Evolutionary conservation across 2,888 invertebrate genomes (phyloP), one percentile per base, ranked within the genome.

Genomic region (Blastobasis lacticolella): DNA sequence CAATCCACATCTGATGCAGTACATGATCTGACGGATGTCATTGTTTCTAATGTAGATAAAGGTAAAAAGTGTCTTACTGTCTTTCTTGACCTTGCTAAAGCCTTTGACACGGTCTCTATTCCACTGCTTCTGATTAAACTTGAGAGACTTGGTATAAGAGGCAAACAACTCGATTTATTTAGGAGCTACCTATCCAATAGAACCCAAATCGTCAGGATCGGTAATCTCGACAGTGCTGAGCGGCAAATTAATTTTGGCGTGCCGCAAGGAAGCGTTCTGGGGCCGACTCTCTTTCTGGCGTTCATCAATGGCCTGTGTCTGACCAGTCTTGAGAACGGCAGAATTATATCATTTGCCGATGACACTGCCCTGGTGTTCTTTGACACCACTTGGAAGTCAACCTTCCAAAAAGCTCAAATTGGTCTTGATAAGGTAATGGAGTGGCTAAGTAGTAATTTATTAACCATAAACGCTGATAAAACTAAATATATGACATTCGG

Each of bases 31-130:
- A 50, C 49, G 7, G 45, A 49, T 36, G 38, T n/a, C 37, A 38
- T 53, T 7, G 47, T 51, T 7, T 41, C 10, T 4, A 49, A 49
- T n/a, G 8, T 57, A 6, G 57, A 56, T 46, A 45, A 38, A 8
- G 6, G 9, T 8, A 40, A 44, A 44, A 44, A 3, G 44, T n/a
- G n/a, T 6, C 44, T 44, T 44, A 10, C 44, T 6, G n/a, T 10
- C 10, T 44, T 44, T 4, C 10, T 44, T 7, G 10, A 44, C 10
- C 44, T 44, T n/a, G 44, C 10, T 10, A 44, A 44, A 5, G 44
- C 44, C n/a, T 44, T 44, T 44, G 44, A 44, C 10, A 44, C 44
- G n/a, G 44, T 44, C 2, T 44, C 44, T 10, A 10, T 44, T n/a
- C n/a, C 10, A n/a, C 10, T 2, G 7, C 10, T 44, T n/a, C 6